Evolutionary conservation across 1,140 invertebrate genomes (phyloP), one percentile per base, ranked within the genome.

Genomic region (Drosophila elegans): DNA sequence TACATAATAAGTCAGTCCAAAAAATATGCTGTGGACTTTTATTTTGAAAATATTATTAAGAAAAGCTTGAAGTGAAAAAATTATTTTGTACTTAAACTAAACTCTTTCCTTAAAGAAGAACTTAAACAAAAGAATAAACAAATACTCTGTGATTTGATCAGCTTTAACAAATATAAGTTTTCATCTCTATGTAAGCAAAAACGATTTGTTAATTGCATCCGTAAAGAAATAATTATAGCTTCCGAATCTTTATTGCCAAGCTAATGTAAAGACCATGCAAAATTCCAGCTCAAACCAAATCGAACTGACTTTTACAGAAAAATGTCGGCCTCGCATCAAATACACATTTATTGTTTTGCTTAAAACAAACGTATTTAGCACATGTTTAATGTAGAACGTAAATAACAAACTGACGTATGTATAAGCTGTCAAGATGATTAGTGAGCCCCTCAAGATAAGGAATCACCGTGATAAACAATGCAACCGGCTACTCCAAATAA

Each of bases 401-500:
- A 48, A 69, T 69, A 71, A 27, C 36, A 71, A 69, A 69, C 42
- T 71, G 21, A 54, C 49, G 12, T 32, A 27, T n/a, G 25, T 46
- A 54, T 10, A 32, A 39, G 49, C 63, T 48, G 42, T 9, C 63
- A 69, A 68, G 42, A 38, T 56, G 64, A 69, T 71, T 69, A 46
- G 51, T 48, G 29, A 27, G 36, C 41, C 64, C 39, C 52, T 71
- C 36, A 21, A 69, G 67, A 69, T 71, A 71, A 69, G 36, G 6
- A 69, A 21, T 21, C 42, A 21, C 32, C 63, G 27, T 21, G 49
- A 69, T 56, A 69, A 69, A 56, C 64, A 71, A 27, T 69, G 67
- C 51, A 69, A 71, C 63, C 25, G 21, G 64, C 27, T 11, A 41
- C 51, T 55, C 42, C n/a, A 34, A 69, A 56, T 48, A 71, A 71